Percentiles rank a stretch among this genome's conserved stretches.
These are phyloP conservation scores for Fopius arisanus DNA, from an alignment of 1,140 invertebrate genomes.

Conservation along the genomic window DNA sequence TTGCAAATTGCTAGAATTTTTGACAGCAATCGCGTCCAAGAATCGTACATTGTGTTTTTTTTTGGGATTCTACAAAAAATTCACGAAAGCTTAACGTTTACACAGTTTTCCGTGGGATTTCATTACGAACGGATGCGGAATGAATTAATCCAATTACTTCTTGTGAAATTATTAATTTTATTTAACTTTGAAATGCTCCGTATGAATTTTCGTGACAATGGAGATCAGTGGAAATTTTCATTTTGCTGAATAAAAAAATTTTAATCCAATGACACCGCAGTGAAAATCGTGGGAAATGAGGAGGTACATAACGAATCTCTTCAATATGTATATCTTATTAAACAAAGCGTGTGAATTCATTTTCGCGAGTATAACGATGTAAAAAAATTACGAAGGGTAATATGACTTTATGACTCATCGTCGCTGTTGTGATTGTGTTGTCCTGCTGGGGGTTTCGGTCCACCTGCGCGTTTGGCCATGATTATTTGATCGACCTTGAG, in stretches of 20 bases:
- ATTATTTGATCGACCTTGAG: slow-evolving; percentile 99
- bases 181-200: background rate
- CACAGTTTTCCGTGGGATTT: too few relatives aligned
- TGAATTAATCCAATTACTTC: background rate
- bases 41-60: too few relatives aligned
- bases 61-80: too few relatives aligned
- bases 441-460: slow-evolving; percentile 82
- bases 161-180: slow-evolving; percentile 15
- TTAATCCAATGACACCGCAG: background rate
- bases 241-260: background rate
- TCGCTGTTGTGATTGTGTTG: slow-evolving; percentile 75
- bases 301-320: background rate
- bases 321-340: background rate
- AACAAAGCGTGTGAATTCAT: background rate
- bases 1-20: too few relatives aligned
- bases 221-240: background rate
- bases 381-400: background rate
- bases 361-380: background rate
- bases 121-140: background rate
- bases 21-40: too few relatives aligned
- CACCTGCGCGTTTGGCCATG: slow-evolving; percentile 96
- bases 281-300: background rate
- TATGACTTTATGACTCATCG: slow-evolving; percentile 65
- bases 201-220: background rate
- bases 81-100: too few relatives aligned